phyloP scores from a whole-genome alignment of 2,888 invertebrate genomes.

The Eupsilia transversa region DNA sequence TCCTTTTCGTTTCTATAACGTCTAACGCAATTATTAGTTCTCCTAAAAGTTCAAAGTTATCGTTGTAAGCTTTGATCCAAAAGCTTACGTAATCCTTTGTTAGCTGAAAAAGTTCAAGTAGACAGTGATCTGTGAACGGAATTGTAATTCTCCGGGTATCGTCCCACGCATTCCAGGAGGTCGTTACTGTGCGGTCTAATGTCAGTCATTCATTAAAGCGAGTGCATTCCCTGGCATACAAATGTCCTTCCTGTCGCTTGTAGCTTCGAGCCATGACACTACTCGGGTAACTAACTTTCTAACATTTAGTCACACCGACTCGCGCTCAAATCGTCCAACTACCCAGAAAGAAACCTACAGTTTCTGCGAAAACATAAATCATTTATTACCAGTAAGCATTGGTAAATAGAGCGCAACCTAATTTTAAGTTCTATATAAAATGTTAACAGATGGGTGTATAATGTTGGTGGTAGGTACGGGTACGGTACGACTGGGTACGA shows the following conservation, averaged over 20 bases:
- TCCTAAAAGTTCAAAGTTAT: constrained; percentile 50
- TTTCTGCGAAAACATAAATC: constrained; percentile 55
- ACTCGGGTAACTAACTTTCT: constrained; percentile 72
- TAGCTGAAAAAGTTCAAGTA: constrained; percentile 65
- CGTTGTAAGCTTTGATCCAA: constrained; percentile 55
- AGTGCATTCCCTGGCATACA: constrained; percentile 83
- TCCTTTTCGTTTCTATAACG: constrained; percentile 13
- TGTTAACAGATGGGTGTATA: constrained; percentile 71
- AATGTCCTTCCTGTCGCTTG: constrained; percentile 78
- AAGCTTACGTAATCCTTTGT: constrained; percentile 64
- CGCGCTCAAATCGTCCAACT: constrained; percentile 32
- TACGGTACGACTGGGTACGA: constrained; percentile 50
- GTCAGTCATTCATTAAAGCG: constrained; percentile 82
- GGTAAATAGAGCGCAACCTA: constrained; percentile 65
- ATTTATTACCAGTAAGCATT: constrained; percentile 51
- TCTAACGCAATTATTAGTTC: constrained; percentile 16
- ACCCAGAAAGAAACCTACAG: constrained; percentile 44
- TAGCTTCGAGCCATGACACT: constrained; percentile 62
- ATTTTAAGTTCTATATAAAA: constrained; percentile 75
- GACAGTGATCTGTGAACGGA: constrained; percentile 67
- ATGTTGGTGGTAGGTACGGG: constrained; percentile 49
- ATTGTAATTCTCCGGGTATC: constrained; percentile 75
- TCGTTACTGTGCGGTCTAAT: constrained; percentile 76
- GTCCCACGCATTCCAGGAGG: constrained; percentile 78
- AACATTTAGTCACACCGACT: constrained; percentile 69